Conservation (phyloP, 2,888 invertebrate species). For the Zaprionus obscuricornis region DNA sequence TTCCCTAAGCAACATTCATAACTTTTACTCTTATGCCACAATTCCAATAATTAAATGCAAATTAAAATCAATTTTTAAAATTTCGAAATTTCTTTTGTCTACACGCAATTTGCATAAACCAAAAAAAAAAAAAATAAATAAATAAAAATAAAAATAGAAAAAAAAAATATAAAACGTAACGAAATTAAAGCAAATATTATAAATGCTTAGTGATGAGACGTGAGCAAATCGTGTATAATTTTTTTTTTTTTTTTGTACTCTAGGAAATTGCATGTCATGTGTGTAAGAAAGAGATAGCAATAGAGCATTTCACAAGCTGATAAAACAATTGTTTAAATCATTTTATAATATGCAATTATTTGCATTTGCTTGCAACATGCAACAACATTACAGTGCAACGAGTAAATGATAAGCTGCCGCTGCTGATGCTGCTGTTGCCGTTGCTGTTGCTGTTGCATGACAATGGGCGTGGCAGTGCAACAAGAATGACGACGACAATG, state of each 20-base stretch:
- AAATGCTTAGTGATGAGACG: slow-evolving; percentile 26
- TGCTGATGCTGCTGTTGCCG: slow-evolving; percentile 21
- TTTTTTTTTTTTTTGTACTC: background rate
- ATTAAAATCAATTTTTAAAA: slow-evolving; percentile 27
- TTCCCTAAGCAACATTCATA: slow-evolving; percentile 55
- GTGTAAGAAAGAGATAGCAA: background rate
- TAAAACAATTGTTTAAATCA: slow-evolving; percentile 41
- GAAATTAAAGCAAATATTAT: slow-evolving; percentile 28
- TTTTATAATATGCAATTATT: slow-evolving; percentile 31
- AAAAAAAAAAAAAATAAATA: slow-evolving; percentile 5
- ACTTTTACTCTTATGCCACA: slow-evolving; percentile 69
- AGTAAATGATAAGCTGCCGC: background rate
- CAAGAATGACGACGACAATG: slow-evolving; percentile 21
- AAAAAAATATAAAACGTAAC: slow-evolving; percentile 20
- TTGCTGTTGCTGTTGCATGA: slow-evolving; percentile 15
- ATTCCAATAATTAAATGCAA: slow-evolving; percentile 52
- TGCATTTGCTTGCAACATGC: slow-evolving; percentile 3
- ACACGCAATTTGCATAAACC: slow-evolving; percentile 50
- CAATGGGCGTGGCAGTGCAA: slow-evolving; percentile 49
- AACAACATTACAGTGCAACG: background rate
- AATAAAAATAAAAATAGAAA: slow-evolving; percentile 13
- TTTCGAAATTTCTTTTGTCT: slow-evolving; percentile 60
- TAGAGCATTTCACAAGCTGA: slow-evolving; percentile 9
- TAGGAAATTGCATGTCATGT: slow-evolving; percentile 4
- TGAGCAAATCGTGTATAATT: slow-evolving; percentile 10